These are phyloP conservation scores for Tyrophagus putrescentiae DNA, from an alignment of 1,140 invertebrate species.

Conservation along the genomic window DNA sequence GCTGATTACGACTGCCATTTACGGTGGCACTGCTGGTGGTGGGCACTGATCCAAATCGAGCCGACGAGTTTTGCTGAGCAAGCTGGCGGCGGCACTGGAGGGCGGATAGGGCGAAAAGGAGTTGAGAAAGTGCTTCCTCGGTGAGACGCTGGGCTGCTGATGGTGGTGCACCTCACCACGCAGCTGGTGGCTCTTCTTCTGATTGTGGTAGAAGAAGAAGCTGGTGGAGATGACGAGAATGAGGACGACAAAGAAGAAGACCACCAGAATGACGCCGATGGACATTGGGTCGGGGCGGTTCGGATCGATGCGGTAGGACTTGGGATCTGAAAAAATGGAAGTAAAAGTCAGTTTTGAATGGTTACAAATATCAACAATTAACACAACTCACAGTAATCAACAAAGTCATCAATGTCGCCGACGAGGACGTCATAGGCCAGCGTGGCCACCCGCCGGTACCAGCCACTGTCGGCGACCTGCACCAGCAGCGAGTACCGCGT, in stretches of 20 bases:
- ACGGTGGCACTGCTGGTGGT: too few species aligned
- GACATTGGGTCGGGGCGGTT: slow-evolving; percentile 49
- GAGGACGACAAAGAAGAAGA: slow-evolving; percentile 79
- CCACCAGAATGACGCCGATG: slow-evolving; percentile 76
- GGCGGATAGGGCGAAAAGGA: too few species aligned
- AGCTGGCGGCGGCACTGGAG: too few species aligned
- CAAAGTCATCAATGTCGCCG: slow-evolving; percentile 72
- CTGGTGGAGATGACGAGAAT: slow-evolving; percentile 71
- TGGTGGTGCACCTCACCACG: too few species aligned
- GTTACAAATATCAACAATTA: background rate
- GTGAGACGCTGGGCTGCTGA: too few species aligned
- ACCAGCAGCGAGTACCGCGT: slow-evolving; percentile 72
- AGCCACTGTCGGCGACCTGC: slow-evolving; percentile 59
- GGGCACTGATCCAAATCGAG: too few species aligned
- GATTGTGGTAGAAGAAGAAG: slow-evolving; percentile 57
- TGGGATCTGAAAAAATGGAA: slow-evolving; percentile 41
- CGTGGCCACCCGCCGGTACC: slow-evolving; percentile 56
- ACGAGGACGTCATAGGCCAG: slow-evolving; percentile 66
- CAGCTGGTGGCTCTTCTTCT: slow-evolving; percentile 23
- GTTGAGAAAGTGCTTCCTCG: too few species aligned
- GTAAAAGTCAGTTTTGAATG: background rate
- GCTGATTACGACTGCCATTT: too few species aligned
- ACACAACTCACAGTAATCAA: slow-evolving; percentile 7
- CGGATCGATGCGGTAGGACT: slow-evolving; percentile 55
- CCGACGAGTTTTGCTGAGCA: too few species aligned